A percentile compares a stretch with the other conserved stretches of the same genome.
phyloP scores from a whole-genome alignment of 2,797 vertebrate genomes.

The Botia almorhae region DNA sequence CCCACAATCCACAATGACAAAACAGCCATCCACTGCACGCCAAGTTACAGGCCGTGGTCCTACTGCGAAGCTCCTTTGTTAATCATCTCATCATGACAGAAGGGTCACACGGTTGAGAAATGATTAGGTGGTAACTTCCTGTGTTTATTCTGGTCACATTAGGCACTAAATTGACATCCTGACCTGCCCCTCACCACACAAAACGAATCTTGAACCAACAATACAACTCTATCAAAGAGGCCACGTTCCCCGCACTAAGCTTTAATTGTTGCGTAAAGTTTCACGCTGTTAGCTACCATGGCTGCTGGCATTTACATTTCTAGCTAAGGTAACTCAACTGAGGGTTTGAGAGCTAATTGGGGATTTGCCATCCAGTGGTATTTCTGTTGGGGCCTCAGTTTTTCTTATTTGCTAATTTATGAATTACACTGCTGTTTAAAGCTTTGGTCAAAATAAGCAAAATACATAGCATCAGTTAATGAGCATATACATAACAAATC shows the following conservation, averaged over 20 bases:
- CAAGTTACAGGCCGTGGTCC: background rate
- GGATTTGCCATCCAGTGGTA: background rate
- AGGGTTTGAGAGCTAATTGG: conserved; percentile 4
- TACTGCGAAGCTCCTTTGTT: background rate
- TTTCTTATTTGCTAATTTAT: conserved; percentile 1
- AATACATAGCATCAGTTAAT: no score
- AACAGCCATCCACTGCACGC: background rate
- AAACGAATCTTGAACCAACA: conserved; percentile 28
- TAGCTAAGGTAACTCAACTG: background rate
- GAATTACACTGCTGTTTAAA: no score
- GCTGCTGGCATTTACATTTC: conserved; percentile 42
- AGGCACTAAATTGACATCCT: conserved; percentile 33
- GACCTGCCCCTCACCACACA: conserved; percentile 3
- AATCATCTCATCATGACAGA: background rate
- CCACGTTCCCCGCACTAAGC: conserved; percentile 41
- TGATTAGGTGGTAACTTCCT: conserved; percentile 9
- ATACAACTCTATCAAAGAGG: conserved; percentile 40
- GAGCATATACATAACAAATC: no score
- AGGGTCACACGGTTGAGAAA: background rate
- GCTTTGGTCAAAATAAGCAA: no score
- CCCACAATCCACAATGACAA: background rate
- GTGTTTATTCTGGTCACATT: conserved; percentile 33
- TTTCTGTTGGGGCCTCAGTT: background rate
- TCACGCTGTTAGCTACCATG: conserved; percentile 4
- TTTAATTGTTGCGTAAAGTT: conserved; percentile 54